Percentiles rank a stretch among this genome's conserved stretches.
These are phyloP conservation scores for Psophia crepitans DNA, from an alignment of 2,113 vertebrate genomes.

Conservation along the genomic window DNA sequence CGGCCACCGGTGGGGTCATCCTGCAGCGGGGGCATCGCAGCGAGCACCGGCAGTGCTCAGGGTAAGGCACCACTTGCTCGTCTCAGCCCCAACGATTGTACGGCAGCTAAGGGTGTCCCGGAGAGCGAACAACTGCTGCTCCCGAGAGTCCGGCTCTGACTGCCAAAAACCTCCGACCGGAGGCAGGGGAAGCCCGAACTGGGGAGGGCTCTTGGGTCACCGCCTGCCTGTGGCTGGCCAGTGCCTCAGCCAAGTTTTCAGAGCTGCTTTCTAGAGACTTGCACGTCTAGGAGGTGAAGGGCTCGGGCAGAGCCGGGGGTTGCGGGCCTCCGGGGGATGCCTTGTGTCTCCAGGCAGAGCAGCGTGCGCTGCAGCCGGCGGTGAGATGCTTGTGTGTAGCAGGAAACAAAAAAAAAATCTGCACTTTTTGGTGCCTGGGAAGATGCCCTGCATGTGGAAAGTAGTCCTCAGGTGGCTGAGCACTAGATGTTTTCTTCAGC, in stretches of 20 bases:
- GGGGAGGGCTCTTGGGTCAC: background rate
- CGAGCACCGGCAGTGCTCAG: rapidly evolving
- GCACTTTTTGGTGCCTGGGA: background rate
- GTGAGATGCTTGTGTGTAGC: rapidly evolving
- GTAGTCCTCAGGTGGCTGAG: background rate
- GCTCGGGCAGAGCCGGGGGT: background rate
- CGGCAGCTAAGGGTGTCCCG: background rate
- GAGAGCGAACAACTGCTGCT: background rate
- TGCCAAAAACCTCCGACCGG: background rate
- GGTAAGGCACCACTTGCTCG: rapidly evolving
- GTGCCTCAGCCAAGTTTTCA: background rate
- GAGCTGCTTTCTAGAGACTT: background rate
- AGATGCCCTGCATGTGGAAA: background rate
- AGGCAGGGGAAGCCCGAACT: background rate
- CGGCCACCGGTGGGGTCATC: background rate
- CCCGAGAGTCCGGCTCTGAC: background rate
- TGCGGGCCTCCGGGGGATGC: background rate
- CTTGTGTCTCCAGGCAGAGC: background rate
- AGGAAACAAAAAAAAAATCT: background rate
- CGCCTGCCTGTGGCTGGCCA: background rate
- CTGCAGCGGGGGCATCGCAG: background rate
- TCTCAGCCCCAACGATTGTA: background rate
- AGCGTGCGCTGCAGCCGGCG: rapidly evolving
- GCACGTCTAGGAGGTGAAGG: background rate
- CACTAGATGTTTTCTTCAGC: background rate